phyloP scores from a whole-genome alignment of 2,113 vertebrate species.

The Phylloscopus trochilus region DNA sequence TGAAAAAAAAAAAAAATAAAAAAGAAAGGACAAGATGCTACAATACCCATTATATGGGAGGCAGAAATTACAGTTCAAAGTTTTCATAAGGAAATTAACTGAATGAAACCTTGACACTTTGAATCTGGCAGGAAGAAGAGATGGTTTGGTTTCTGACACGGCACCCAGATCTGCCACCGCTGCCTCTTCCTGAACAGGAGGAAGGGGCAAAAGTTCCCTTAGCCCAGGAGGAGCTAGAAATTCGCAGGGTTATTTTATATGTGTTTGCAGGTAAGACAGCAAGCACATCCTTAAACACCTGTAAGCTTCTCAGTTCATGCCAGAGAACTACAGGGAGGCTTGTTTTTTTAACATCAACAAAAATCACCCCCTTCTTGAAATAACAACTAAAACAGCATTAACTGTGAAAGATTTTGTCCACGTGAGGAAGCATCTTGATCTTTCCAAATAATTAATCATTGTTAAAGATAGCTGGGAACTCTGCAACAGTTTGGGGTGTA shows the following conservation, averaged over 20 bases:
- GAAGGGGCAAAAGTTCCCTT: not conserved
- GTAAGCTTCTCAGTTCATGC: not conserved
- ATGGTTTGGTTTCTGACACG: not conserved
- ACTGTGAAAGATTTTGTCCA: not conserved
- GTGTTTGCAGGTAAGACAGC: not conserved
- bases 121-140: not conserved
- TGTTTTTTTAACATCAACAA: not conserved
- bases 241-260: not conserved
- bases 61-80: not conserved
- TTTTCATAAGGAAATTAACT: not conserved
- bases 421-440: not conserved
- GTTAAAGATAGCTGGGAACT: not conserved
- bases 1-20: not conserved
- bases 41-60: fast-evolving
- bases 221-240: not conserved
- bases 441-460: not conserved
- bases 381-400: not conserved
- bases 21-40: not conserved
- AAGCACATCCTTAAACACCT: not conserved
- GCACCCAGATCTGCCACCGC: fast-evolving
- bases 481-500: not conserved
- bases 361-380: not conserved
- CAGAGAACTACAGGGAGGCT: not conserved
- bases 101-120: not conserved
- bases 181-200: not conserved